Evolutionary conservation across 2,113 vertebrate species (phyloP).

Genomic region (Salvator merianae): DNA sequence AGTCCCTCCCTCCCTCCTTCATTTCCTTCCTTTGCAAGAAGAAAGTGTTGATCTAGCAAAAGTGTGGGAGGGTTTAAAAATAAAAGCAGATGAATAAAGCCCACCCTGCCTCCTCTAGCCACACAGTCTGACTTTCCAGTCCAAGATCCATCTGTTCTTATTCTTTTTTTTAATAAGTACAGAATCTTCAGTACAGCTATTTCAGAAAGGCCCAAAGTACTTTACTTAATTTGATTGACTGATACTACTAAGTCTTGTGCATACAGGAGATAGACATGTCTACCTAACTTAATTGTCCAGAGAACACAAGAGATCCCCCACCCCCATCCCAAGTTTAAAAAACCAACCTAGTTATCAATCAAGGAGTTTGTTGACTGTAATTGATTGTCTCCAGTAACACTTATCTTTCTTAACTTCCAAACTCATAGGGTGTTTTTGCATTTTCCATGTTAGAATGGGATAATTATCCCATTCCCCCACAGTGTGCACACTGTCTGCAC

Average conservation of each 20-base stretch:
- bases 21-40: slow-evolving; percentile 68
- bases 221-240: slow-evolving; percentile 42
- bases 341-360: slow-evolving; percentile 21
- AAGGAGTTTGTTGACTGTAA: slow-evolving; percentile 34
- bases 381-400: slow-evolving; percentile 6
- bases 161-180: slow-evolving; percentile 30
- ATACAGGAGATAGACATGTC: slow-evolving; percentile 1
- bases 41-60: slow-evolving; percentile 78
- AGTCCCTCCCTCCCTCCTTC: slow-evolving; percentile 46
- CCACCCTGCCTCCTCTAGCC: slow-evolving; percentile 61
- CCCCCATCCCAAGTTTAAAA: not conserved
- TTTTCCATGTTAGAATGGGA: no score
- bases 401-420: slow-evolving; percentile 19
- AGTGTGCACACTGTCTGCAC: no score
- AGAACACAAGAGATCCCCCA: not conserved
- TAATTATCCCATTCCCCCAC: no score
- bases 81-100: slow-evolving; percentile 77
- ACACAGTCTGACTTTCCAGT: slow-evolving; percentile 52
- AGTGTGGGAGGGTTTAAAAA: slow-evolving; percentile 78
- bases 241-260: slow-evolving; percentile 24
- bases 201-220: slow-evolving; percentile 29
- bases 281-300: slow-evolving; percentile 10
- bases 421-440: no score
- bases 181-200: slow-evolving; percentile 4
- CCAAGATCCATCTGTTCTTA: slow-evolving; percentile 46